Percentiles rank a stretch among this genome's conserved stretches.
Evolutionary conservation across 2,113 vertebrate species (phyloP).

Genomic region (Tachysurus vachellii): DNA sequence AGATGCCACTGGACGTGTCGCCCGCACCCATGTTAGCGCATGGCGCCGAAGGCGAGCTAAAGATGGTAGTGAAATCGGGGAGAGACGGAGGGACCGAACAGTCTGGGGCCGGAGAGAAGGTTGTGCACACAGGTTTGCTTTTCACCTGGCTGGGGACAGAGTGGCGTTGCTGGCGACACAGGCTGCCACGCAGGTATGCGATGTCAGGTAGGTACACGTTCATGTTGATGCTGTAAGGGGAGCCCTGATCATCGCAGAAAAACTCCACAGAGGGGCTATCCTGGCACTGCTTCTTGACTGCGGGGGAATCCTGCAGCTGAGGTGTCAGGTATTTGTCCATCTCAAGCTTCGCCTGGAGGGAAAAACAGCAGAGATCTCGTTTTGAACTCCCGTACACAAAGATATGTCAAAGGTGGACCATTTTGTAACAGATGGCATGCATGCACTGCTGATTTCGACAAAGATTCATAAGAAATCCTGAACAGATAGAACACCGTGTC

Average conservation of each 20-base stretch:
- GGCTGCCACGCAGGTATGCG: slow-evolving; percentile 88
- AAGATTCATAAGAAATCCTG: not conserved
- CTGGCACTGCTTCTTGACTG: slow-evolving; percentile 86
- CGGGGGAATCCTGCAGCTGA: slow-evolving; percentile 75
- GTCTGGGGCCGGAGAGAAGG: slow-evolving; percentile 85
- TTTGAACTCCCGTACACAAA: slow-evolving; percentile 1
- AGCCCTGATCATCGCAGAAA: slow-evolving; percentile 84
- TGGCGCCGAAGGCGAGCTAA: slow-evolving; percentile 79
- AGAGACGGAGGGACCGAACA: slow-evolving; percentile 82
- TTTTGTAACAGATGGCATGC: slow-evolving; percentile 29
- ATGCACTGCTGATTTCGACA: slow-evolving; percentile 14
- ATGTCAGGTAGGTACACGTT: slow-evolving; percentile 93
- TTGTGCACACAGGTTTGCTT: slow-evolving; percentile 78
- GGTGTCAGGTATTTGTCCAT: slow-evolving; percentile 96
- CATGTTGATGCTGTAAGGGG: slow-evolving; percentile 98
- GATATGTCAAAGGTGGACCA: not conserved
- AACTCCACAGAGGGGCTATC: slow-evolving; percentile 83
- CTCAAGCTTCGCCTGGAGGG: slow-evolving; percentile 86
- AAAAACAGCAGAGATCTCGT: slow-evolving; percentile 38
- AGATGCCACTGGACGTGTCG: slow-evolving; percentile 81
- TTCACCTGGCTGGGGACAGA: slow-evolving; percentile 80
- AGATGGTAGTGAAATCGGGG: slow-evolving; percentile 96
- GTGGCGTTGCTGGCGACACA: slow-evolving; percentile 83
- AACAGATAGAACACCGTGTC: not conserved
- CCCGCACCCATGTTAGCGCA: slow-evolving; percentile 49